These are phyloP conservation scores for Myotis myotis DNA, from an alignment of 2,797 vertebrate species.

Conservation along the genomic window DNA sequence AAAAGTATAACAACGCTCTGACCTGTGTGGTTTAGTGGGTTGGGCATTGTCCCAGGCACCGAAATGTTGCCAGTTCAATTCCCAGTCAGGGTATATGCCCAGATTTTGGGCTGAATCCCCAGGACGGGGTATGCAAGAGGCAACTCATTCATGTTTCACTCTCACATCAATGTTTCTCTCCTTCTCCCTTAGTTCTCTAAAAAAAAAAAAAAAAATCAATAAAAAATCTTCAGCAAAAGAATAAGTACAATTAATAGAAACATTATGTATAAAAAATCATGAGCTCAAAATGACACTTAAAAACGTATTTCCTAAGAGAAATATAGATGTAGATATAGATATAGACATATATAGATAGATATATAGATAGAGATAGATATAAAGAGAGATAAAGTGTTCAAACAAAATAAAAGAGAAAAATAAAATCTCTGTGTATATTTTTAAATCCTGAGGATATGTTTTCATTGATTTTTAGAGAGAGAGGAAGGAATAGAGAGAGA, in stretches of 20 bases:
- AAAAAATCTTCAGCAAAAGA: neutral
- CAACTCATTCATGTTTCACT: neutral
- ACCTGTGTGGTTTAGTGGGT: neutral
- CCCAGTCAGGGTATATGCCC: neutral
- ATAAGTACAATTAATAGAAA: neutral
- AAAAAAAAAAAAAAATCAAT: neutral
- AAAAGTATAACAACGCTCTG: neutral
- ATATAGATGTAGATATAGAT: neutral
- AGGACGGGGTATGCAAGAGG: neutral
- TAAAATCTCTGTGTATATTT: neutral
- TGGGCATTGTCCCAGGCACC: neutral
- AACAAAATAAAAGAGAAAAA: neutral
- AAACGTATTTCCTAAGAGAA: neutral
- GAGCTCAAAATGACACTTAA: neutral
- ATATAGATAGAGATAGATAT: neutral
- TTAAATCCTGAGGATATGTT: neutral
- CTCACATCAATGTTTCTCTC: neutral
- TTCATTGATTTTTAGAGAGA: neutral
- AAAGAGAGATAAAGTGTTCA: neutral
- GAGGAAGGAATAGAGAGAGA: neutral
- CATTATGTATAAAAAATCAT: neutral
- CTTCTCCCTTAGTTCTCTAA: neutral
- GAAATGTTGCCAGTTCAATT: neutral
- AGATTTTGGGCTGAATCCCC: neutral
- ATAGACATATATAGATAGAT: no score